A percentile compares a stretch with the other conserved stretches of the same genome.
phyloP scores from a whole-genome alignment of 2,888 invertebrate genomes.

The Drosophila rubida region DNA sequence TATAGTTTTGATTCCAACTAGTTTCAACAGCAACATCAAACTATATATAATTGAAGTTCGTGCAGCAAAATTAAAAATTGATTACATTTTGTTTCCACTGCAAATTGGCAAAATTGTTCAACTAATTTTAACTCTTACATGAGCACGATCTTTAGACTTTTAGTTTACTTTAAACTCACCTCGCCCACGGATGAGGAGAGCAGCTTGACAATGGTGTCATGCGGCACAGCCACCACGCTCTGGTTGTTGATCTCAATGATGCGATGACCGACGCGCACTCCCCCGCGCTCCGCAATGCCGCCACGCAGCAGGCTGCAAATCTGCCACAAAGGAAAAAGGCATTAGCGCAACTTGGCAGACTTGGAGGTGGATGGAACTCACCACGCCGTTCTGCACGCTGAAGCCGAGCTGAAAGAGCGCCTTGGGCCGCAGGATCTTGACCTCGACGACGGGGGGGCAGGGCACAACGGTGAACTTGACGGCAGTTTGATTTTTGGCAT shows the following conservation, averaged over 20 bases:
- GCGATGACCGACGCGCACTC: constrained; percentile 98
- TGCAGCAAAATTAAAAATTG: no score
- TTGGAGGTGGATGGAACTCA: no score
- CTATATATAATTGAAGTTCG: no score
- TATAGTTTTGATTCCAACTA: no score
- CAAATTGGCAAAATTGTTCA: no score
- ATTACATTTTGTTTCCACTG: no score
- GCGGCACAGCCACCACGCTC: constrained; percentile 99
- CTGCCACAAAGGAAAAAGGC: no score
- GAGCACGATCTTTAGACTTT: no score
- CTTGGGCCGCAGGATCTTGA: constrained; percentile 99
- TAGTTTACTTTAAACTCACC: no score
- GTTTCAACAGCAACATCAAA: no score
- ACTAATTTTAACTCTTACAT: no score
- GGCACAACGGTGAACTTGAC: constrained; percentile 99
- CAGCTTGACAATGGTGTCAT: constrained; percentile 99
- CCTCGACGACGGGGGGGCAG: constrained; percentile 99
- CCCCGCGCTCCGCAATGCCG: constrained; percentile 99
- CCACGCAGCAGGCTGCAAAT: constrained; percentile 99
- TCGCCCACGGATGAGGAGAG: constrained; percentile 99
- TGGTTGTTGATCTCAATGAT: constrained; percentile 99
- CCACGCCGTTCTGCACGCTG: constrained; percentile 99
- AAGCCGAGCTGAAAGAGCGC: constrained; percentile 99
- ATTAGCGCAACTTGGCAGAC: no score
- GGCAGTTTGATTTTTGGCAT: constrained; percentile 98